phyloP scores from a whole-genome alignment of 2,113 vertebrate species.

The Cheirogaleus medius region DNA sequence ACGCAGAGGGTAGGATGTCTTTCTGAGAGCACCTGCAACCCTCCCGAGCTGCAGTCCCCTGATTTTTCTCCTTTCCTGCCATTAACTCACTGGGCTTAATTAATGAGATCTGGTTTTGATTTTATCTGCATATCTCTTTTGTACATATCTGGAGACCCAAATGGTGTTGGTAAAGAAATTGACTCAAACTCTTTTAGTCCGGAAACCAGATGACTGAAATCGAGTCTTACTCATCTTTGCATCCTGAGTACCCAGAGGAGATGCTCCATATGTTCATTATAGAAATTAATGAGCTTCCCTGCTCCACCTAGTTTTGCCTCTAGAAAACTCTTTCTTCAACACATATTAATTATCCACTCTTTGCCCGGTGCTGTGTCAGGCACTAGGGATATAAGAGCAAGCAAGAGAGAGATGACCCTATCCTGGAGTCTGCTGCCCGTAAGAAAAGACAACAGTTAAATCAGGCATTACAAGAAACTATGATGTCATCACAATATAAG shows the following conservation, averaged over 20 bases:
- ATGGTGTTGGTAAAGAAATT: background rate
- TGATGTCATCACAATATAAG: background rate
- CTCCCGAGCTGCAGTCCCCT: background rate
- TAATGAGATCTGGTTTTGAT: background rate
- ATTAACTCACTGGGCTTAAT: background rate
- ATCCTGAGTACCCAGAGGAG: background rate
- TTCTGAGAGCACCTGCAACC: background rate
- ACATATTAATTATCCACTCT: background rate
- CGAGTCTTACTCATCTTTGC: background rate
- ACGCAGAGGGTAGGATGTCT: background rate
- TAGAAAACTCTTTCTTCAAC: background rate
- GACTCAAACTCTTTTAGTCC: background rate
- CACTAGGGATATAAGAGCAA: background rate
- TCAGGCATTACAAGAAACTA: background rate
- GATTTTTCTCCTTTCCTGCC: background rate
- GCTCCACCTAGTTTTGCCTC: background rate
- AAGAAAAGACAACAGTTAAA: background rate
- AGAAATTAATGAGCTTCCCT: background rate
- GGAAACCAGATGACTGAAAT: background rate
- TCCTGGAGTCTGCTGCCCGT: background rate
- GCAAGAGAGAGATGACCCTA: background rate
- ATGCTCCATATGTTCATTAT: background rate
- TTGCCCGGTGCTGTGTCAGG: background rate
- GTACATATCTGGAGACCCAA: background rate
- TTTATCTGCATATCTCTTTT: background rate